Evolutionary conservation across 2,113 vertebrate species (phyloP).

Genomic region (Gnathonemus echidnorhynchus): DNA sequence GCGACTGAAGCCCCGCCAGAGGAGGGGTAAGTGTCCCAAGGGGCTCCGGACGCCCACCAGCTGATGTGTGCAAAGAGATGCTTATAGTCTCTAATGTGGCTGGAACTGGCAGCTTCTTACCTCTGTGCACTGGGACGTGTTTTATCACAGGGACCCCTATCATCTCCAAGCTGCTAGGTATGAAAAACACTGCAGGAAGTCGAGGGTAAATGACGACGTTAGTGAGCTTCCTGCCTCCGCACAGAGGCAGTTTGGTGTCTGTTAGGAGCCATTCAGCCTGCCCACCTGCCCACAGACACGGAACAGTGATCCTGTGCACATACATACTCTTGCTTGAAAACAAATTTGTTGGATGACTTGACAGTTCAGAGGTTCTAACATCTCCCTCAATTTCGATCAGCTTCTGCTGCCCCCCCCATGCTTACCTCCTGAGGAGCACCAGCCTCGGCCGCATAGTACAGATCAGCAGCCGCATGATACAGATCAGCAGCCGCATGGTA

Average conservation of each 20-base stretch:
- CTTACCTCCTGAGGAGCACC: not conserved
- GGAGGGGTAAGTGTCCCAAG: conserved; percentile 48
- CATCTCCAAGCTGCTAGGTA: not conserved
- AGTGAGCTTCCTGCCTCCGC: not conserved
- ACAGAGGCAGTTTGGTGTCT: not conserved
- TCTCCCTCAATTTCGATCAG: not conserved
- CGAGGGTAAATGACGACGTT: not conserved
- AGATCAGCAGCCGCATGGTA: too few species aligned
- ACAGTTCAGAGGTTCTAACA: not conserved
- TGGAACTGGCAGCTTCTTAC: not conserved
- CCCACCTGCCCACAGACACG: not conserved
- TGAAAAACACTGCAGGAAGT: not conserved
- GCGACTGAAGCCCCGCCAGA: conserved; percentile 47
- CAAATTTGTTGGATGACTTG: not conserved
- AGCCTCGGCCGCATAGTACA: not conserved
- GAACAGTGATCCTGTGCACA: not conserved
- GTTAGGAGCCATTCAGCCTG: not conserved
- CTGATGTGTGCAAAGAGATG: not conserved
- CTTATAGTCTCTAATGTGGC: not conserved
- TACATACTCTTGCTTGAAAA: not conserved
- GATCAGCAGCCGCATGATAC: too few species aligned
- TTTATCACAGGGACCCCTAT: not conserved
- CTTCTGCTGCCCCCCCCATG: not conserved
- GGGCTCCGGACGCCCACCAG: not conserved
- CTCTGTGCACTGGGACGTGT: not conserved